Percentiles rank a stretch among this genome's conserved stretches.
phyloP scores from a whole-genome alignment of 2,113 vertebrate genomes.

The Callipepla squamata region DNA sequence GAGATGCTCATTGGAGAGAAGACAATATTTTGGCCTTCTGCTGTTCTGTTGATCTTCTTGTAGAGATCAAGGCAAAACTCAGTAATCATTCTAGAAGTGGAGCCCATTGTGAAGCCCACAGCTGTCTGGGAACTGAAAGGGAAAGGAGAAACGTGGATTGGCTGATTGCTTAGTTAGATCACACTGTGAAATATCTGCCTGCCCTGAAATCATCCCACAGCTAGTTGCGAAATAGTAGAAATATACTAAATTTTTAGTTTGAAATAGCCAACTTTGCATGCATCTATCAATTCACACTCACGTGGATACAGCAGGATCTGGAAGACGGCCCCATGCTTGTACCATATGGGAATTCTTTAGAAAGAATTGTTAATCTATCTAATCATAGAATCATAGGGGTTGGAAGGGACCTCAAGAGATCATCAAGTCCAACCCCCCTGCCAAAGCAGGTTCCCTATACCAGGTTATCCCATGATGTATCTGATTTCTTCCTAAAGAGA shows the following conservation, averaged over 20 bases:
- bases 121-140: not conserved
- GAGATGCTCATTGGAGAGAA: conserved; percentile 77
- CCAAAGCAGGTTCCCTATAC: too few relatives aligned
- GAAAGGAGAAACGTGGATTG: not conserved
- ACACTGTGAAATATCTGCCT: not conserved
- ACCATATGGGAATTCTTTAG: not conserved
- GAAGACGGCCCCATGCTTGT: not conserved
- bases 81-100: conserved; percentile 61
- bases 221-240: not conserved
- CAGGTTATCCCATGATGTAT: not conserved
- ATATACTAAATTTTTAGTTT: not conserved
- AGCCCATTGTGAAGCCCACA: conserved; percentile 37
- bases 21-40: conserved; percentile 58
- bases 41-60: conserved; percentile 59
- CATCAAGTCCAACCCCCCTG: too few relatives aligned
- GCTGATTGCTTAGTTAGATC: not conserved
- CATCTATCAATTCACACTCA: not conserved
- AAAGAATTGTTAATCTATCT: not conserved
- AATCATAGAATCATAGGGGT: too few relatives aligned
- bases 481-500: not conserved
- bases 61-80: conserved; percentile 81
- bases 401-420: too few relatives aligned
- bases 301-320: not conserved
- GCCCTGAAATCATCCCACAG: not conserved
- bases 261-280: not conserved